Conservation (phyloP, 1,140 invertebrate genomes). For the Diachasma alloeum region DNA sequence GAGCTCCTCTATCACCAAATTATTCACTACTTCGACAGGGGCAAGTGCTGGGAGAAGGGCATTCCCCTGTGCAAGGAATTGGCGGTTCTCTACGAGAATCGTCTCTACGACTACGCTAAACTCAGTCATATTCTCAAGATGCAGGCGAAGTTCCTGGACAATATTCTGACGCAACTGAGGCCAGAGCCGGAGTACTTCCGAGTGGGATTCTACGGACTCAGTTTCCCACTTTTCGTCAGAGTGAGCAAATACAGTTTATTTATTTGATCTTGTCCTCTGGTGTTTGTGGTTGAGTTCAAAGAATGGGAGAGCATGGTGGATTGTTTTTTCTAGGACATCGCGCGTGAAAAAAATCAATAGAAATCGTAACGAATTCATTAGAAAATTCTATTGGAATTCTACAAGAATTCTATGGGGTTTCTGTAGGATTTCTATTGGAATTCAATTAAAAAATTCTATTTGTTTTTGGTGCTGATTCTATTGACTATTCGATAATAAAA, state of each 20-base stretch:
- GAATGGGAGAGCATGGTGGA: too few species aligned
- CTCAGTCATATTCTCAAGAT: slow-evolving; percentile 84
- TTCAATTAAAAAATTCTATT: too few species aligned
- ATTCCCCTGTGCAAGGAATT: slow-evolving; percentile 93
- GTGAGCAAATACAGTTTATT: slow-evolving; percentile 68
- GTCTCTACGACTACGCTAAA: slow-evolving; percentile 90
- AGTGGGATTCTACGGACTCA: slow-evolving; percentile 94
- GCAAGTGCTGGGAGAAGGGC: slow-evolving; percentile 97
- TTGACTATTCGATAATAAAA: too few species aligned
- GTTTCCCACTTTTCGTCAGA: slow-evolving; percentile 92
- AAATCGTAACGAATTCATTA: too few species aligned
- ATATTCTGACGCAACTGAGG: slow-evolving; percentile 85
- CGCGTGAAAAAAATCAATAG: too few species aligned
- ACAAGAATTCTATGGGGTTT: too few species aligned
- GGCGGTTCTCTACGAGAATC: slow-evolving; percentile 86
- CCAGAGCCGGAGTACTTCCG: slow-evolving; percentile 96
- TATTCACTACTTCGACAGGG: slow-evolving; percentile 92
- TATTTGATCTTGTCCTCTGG: too few species aligned
- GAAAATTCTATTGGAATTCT: too few species aligned
- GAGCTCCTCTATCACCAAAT: slow-evolving; percentile 92
- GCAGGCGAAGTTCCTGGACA: slow-evolving; percentile 90
- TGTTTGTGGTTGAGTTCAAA: too few species aligned
- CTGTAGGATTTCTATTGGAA: too few species aligned
- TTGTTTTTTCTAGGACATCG: too few species aligned
- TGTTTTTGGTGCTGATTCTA: too few species aligned